Evolutionary conservation across 1,140 invertebrate genomes (phyloP), one percentile per base, ranked within the genome.

Genomic region (Homalodisca vitripennis): DNA sequence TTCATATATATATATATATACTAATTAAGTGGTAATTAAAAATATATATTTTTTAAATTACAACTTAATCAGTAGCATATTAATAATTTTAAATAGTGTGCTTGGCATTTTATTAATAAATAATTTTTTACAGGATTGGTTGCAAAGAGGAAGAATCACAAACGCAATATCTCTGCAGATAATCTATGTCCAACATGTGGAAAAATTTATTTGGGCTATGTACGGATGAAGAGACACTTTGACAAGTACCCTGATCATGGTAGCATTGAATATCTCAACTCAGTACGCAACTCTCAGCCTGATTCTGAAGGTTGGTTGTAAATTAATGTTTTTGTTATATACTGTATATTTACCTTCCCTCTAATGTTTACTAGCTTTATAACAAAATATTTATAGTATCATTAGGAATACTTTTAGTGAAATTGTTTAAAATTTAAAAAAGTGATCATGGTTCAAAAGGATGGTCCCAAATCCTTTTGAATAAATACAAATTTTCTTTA

Each of bases 171-270:
- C 71, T 81, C 84, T 0, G 79, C 84, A 32, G 81, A 83, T 31
- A 86, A 83, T 67, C 76, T 81, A 1, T 87, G 85, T 75, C 83
- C 84, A 2, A 84, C 82, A 13, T 87, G 85, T 71, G 80, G 80
- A 46, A 85, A 86, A 75, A 82, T 84, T 29, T 87, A 86, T 74
- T 71, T 86, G 26, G 84, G 84, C 27, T 77, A 80, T 34, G 81
- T 76, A 17, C 78, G 81, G 48, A 86, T 86, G 82, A 79, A 82
- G 1, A 78, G 84, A 34, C 88, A 90, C 78, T 87, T 88, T 71
- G 81, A 85, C 73, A 80, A 86, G 68, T 80, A 86, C 77, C 88
- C 88, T 1, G 81, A 83, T 70, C 88, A 90, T 78, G 84, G 86
- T 0, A 82, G 77, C 72, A 74, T 79, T 1, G 80, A 81, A 32